Evolutionary conservation across 2,888 invertebrate species (phyloP).

Genomic region (Chloroclystis v-ata): DNA sequence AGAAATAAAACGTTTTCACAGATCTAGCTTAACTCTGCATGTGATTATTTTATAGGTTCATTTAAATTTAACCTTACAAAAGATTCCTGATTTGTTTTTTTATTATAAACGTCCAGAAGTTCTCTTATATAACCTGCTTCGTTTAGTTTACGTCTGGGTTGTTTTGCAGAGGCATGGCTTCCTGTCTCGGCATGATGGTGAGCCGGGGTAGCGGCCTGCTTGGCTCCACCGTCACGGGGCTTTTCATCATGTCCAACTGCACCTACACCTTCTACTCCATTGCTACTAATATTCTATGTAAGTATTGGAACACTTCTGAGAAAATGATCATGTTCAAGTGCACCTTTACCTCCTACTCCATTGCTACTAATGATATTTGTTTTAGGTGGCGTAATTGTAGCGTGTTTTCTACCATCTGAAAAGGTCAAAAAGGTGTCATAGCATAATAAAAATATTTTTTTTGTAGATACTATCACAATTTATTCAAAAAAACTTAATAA

Average conservation of each 20-base stretch:
- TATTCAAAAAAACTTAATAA: too few species aligned
- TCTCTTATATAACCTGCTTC: too few species aligned
- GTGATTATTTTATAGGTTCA: too few species aligned
- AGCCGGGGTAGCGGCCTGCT: conserved; percentile 56
- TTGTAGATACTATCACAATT: too few species aligned
- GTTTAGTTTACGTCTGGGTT: too few species aligned
- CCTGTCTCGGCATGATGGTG: conserved; percentile 62
- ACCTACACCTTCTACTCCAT: conserved; percentile 47
- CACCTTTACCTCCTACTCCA: conserved; percentile 46
- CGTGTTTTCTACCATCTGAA: conserved; percentile 19
- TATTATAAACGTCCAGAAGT: too few species aligned
- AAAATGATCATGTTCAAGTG: conserved; percentile 55
- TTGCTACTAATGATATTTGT: conserved; percentile 44
- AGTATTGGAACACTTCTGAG: conserved; percentile 28
- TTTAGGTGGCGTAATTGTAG: conserved; percentile 14
- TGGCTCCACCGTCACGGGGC: conserved; percentile 54
- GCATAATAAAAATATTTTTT: too few species aligned
- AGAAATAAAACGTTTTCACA: too few species aligned
- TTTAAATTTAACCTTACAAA: too few species aligned
- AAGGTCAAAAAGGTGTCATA: neutral
- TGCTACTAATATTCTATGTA: conserved; percentile 52
- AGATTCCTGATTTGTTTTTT: too few species aligned
- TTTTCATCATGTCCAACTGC: conserved; percentile 50
- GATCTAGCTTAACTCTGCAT: too few species aligned
- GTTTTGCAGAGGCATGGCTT: conserved; percentile 56